Evolutionary conservation across 2,797 vertebrate species (phyloP).

Genomic region (Alcedo atthis): DNA sequence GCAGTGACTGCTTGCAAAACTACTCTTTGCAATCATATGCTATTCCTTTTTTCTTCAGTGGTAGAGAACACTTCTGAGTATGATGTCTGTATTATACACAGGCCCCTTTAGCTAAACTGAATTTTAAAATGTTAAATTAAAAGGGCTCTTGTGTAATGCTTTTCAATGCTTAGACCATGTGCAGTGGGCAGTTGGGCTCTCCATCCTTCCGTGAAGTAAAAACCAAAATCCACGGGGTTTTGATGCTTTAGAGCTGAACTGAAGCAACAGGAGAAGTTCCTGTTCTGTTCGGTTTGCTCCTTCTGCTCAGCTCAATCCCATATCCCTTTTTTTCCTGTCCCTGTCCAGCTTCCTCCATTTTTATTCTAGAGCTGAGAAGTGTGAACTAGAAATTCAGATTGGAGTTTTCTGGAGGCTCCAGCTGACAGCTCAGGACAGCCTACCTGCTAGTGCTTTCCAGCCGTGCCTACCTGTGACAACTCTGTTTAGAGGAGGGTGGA

Average conservation of each 20-base stretch:
- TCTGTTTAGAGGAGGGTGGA: background rate
- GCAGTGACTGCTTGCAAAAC: constrained; percentile 25
- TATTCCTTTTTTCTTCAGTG: constrained; percentile 33
- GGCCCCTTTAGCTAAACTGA: constrained; percentile 3
- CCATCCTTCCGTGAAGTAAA: background rate
- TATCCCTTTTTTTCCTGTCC: background rate
- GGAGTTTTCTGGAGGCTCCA: background rate
- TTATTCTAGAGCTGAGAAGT: background rate
- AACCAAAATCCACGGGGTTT: background rate
- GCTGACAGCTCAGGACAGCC: background rate
- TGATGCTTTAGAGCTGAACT: background rate
- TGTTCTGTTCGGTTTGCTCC: background rate
- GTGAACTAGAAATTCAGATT: background rate
- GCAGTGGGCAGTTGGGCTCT: background rate
- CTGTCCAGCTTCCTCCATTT: background rate
- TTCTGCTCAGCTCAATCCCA: background rate
- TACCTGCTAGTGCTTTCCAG: background rate
- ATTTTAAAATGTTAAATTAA: background rate
- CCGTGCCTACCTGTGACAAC: background rate
- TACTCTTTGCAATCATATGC: constrained; percentile 31
- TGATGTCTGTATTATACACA: constrained; percentile 4
- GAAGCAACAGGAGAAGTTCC: background rate
- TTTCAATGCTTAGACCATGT: background rate
- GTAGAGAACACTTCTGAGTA: constrained; percentile 6
- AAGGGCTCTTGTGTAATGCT: background rate